Percentiles rank a stretch among this genome's conserved stretches.
Evolutionary conservation across 2,888 invertebrate genomes (phyloP).

Genomic region (Microchrysa polita): DNA sequence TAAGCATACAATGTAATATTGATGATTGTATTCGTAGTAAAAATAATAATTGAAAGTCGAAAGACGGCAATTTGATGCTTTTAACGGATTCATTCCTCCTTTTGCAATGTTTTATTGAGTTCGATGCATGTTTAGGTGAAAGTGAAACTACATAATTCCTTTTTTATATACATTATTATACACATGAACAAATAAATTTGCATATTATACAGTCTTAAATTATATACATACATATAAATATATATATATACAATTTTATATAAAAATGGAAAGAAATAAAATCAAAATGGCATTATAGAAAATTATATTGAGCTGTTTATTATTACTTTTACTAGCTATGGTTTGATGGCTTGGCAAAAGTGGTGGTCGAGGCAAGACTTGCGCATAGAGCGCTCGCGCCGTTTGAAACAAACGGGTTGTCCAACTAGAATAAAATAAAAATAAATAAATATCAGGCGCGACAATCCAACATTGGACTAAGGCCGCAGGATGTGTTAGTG

Average conservation of each 20-base stretch:
- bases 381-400: too few species aligned
- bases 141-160: too few species aligned
- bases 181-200: neutral
- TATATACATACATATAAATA: constrained; percentile 15
- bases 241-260: constrained; percentile 28
- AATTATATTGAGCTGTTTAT: too few species aligned
- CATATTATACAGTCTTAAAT: constrained; percentile 21
- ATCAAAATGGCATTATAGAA: neutral
- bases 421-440: too few species aligned
- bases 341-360: too few species aligned
- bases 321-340: too few species aligned
- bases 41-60: neutral
- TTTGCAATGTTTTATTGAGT: constrained; percentile 8
- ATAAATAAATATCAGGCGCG: too few species aligned
- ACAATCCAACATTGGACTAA: too few species aligned
- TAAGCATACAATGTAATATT: neutral
- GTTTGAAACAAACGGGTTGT: too few species aligned
- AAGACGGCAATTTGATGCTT: neutral
- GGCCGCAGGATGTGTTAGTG: too few species aligned
- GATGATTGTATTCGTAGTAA: neutral
- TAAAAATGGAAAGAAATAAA: constrained; percentile 7
- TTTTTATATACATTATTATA: constrained; percentile 22
- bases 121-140: neutral
- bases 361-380: too few species aligned
- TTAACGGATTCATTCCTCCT: neutral